Conservation (phyloP, 2,888 invertebrate species). For the Fragum fragum region DNA sequence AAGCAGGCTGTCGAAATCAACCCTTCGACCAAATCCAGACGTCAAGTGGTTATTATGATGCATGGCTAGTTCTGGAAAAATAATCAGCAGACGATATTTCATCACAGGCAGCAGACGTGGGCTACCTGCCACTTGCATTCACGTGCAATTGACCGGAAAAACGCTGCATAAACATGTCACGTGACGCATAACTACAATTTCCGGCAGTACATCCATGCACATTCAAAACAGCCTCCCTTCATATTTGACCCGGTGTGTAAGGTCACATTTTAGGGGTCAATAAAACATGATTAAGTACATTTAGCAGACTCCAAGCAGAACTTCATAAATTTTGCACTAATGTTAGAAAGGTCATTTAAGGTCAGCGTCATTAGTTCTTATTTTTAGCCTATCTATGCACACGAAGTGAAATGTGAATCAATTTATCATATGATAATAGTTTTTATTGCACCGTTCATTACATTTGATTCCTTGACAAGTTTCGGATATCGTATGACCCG, state of each 20-base stretch:
- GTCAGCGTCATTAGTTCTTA: too few relatives aligned
- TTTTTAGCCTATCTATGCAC: too few relatives aligned
- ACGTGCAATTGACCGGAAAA: conserved; percentile 30
- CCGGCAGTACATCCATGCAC: conserved; percentile 35
- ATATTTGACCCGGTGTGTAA: conserved; percentile 39
- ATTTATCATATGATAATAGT: too few relatives aligned
- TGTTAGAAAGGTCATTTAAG: conserved; percentile 7
- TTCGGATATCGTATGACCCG: too few relatives aligned
- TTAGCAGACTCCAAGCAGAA: conserved; percentile 34
- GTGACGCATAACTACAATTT: conserved; percentile 2
- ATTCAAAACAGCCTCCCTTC: conserved; percentile 31
- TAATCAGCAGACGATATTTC: conserved; percentile 16
- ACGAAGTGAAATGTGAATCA: too few relatives aligned
- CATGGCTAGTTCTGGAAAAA: conserved; percentile 15
- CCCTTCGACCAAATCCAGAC: background rate
- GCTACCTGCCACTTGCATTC: conserved; percentile 34
- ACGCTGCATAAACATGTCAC: conserved; percentile 10
- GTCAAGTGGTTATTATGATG: background rate
- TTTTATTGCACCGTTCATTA: too few relatives aligned
- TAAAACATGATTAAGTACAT: conserved; percentile 43
- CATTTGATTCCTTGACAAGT: too few relatives aligned
- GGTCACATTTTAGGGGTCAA: conserved; percentile 50
- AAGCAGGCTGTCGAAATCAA: too few relatives aligned
- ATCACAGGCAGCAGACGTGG: conserved; percentile 20
- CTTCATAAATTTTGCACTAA: conserved; percentile 25